These are phyloP conservation scores for Epizoanthus rinbou DNA, from an alignment of 92 coral and sea anemone species.

Conservation along the genomic window DNA sequence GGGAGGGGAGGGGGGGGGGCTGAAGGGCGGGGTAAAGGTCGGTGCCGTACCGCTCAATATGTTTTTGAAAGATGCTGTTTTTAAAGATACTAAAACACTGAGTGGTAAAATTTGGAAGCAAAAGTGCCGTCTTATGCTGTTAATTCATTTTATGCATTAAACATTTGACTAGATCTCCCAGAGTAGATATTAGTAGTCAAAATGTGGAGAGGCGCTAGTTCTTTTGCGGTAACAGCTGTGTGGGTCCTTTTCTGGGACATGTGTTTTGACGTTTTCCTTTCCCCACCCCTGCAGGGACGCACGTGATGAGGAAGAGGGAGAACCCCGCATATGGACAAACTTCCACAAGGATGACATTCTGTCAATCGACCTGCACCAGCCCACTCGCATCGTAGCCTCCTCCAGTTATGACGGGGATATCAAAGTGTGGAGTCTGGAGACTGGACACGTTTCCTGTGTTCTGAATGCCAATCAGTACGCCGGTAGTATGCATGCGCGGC, in stretches of 20 bases:
- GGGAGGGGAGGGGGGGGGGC: not conserved
- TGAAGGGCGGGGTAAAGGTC: too few species aligned
- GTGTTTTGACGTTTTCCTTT: not conserved
- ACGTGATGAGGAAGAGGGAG: constrained; percentile 88
- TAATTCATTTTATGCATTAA: too few species aligned
- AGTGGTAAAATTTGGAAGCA: not conserved
- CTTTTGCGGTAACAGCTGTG: too few species aligned
- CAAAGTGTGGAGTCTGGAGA: constrained; percentile 95
- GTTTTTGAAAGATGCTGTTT: too few species aligned
- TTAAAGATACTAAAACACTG: not conserved
- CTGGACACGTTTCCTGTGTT: constrained; percentile 80
- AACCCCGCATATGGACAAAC: constrained; percentile 89
- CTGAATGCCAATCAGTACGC: constrained; percentile 75
- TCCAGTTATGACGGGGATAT: constrained; percentile 94
- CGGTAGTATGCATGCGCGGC: constrained; percentile 46
- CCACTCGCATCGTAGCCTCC: constrained; percentile 82
- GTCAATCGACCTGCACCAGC: constrained; percentile 81
- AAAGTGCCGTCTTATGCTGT: not conserved
- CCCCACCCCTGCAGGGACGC: constrained; percentile 56
- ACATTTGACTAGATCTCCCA: too few species aligned
- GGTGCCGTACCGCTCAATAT: too few species aligned
- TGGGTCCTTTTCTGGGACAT: not conserved
- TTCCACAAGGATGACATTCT: constrained; percentile 96
- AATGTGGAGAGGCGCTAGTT: too few species aligned
- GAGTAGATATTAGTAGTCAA: too few species aligned